A percentile compares a stretch with the other conserved stretches of the same genome.
Evolutionary conservation across 92 coral and sea anemone species (phyloP).

Genomic region (Parazoanthus swiftii): DNA sequence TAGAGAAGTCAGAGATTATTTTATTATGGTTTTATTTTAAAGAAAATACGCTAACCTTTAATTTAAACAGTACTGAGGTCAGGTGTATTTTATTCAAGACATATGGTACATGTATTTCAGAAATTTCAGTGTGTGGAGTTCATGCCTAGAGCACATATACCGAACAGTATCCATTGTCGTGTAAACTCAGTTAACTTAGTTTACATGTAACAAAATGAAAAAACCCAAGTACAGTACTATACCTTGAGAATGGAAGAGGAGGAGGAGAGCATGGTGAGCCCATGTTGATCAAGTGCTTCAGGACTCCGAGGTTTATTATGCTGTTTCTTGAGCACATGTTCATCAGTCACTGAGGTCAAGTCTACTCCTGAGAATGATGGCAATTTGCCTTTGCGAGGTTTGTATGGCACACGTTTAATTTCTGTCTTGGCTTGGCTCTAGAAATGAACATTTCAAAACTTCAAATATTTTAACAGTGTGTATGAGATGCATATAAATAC

Average conservation of each 20-base stretch:
- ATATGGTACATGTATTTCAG: no score
- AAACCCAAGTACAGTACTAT: not conserved
- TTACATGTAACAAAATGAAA: no score
- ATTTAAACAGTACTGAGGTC: no score
- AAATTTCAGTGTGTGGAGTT: no score
- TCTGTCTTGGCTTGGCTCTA: constrained; percentile 29
- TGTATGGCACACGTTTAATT: constrained; percentile 55
- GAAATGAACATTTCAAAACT: not conserved
- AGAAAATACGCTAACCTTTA: no score
- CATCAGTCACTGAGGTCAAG: constrained; percentile 76
- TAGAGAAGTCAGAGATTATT: no score
- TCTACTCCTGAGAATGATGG: constrained; percentile 85
- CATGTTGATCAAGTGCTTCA: constrained; percentile 58
- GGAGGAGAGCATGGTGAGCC: constrained; percentile 73
- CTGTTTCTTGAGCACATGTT: constrained; percentile 39
- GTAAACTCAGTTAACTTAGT: no score
- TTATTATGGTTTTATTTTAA: no score
- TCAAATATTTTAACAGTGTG: no score
- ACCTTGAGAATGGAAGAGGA: constrained; percentile 86
- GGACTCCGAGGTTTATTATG: constrained; percentile 27
- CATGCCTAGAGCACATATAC: no score
- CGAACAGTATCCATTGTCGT: no score
- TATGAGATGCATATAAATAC: not conserved
- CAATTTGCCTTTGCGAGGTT: constrained; percentile 71
- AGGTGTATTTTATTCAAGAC: no score